Conservation (phyloP, 2,888 invertebrate genomes). For the Plebejus melissa region DNA sequence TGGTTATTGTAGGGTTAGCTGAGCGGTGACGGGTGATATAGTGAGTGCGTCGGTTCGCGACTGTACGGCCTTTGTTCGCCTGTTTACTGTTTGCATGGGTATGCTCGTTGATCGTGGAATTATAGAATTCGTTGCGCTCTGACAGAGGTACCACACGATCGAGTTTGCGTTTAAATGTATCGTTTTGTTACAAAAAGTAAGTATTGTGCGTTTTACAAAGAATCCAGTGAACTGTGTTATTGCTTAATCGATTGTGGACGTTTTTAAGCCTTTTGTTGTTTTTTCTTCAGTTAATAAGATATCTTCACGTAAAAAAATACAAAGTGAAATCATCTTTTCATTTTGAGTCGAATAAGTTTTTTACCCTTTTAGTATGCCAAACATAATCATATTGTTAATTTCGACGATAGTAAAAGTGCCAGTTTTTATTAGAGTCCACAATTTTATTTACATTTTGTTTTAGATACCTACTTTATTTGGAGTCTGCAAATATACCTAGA, state of each 20-base stretch:
- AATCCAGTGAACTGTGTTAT: slow-evolving; percentile 8
- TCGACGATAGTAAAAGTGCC: not conserved
- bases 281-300: slow-evolving; percentile 1
- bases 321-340: not conserved
- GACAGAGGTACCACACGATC: slow-evolving; percentile 17
- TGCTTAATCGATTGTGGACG: slow-evolving; percentile 17
- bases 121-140: slow-evolving; percentile 22
- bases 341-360: not conserved
- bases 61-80: slow-evolving; percentile 34
- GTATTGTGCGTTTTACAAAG: slow-evolving; percentile 19
- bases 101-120: slow-evolving; percentile 14
- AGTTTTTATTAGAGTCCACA: not conserved
- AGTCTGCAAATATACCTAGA: not conserved
- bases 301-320: not conserved
- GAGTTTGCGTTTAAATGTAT: slow-evolving; percentile 19
- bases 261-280: slow-evolving; percentile 18
- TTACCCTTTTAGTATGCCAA: not conserved
- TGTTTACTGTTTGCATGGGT: slow-evolving; percentile 38
- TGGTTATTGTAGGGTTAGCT: slow-evolving; percentile 76
- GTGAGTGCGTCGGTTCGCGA: slow-evolving; percentile 31
- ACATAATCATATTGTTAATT: not conserved
- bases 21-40: slow-evolving; percentile 54
- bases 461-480: not conserved
- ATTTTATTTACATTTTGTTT: not conserved
- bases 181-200: slow-evolving; percentile 19